Base-by-base conservation (phyloP, 2,888 invertebrate genomes). In the Himalopsyche japonica region DNA sequence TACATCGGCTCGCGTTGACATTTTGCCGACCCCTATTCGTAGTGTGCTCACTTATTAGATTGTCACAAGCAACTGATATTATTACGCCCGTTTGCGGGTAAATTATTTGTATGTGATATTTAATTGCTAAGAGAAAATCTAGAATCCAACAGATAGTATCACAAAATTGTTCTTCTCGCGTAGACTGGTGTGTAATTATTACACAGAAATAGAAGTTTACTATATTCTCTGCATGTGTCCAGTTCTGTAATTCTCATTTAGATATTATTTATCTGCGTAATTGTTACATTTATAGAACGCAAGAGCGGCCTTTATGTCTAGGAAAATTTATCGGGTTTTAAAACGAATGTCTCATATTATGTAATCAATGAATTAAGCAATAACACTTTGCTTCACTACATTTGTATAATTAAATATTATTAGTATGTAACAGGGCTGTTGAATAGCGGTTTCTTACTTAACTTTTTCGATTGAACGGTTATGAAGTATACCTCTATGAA, bases 41-140 rank as follows among this genome's bases (percentile, higher is more conserved):
- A 64, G 64, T 27, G 64, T 64, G 24, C 27, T 64, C 20, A 27
- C 64, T 8, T 27, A 64, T 70, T 30, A 70, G 70, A 27, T 70
- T 70, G 70, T 70, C 70, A 70, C 70, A 70, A 70, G 70, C 30
- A 27, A 70, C 27, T 70, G 70, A 27, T 70, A 70, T 70, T 70
- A 30, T 70, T 70, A 70, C 70, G 70, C 70, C 70, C 12, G 27
- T 70, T 70, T 70, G 70, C 70, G 70, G 70, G 27, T 70, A 70
- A 70, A 70, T 70, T 70, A 70, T 70, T 70, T 70, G 70, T 70
- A 70, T 70, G 70, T 70, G 70, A 70, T 70, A 70, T 70, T 70
- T 70, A 70, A 70, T 70, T 70, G 70, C 24, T 70, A 27, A 30
- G 30, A 30, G 70, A 70, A 70, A 70, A 12, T 70, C 70, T 70